Evolutionary conservation across 2,113 vertebrate genomes (phyloP).

Genomic region (Machaerirhynchus nigripectus): DNA sequence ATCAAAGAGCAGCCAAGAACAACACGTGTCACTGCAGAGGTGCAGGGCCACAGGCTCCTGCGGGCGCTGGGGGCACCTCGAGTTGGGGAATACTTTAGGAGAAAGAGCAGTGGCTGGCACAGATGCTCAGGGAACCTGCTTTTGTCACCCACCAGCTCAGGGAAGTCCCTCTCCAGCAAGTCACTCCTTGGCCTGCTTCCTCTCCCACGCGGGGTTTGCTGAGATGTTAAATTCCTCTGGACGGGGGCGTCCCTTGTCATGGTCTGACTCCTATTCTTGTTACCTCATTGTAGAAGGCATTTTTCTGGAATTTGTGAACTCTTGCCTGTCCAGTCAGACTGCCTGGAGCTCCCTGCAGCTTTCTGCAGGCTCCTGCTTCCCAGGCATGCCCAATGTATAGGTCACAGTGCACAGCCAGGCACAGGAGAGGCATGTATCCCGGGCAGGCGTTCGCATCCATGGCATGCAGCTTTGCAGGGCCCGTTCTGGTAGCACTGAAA

Average conservation of each 20-base stretch:
- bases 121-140: background rate
- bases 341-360: background rate
- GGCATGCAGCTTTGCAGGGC: background rate
- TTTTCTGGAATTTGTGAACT: background rate
- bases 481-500: constrained; percentile 44
- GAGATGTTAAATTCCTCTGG: background rate
- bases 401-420: background rate
- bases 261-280: background rate
- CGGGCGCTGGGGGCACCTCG: rapidly evolving
- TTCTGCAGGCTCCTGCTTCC: background rate
- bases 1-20: background rate
- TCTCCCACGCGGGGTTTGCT: background rate
- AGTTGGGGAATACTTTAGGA: background rate
- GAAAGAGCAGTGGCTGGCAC: background rate
- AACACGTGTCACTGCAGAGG: rapidly evolving
- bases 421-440: background rate
- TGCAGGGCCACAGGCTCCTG: rapidly evolving
- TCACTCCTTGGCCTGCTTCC: background rate
- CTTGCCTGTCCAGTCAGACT: background rate
- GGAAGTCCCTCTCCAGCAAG: background rate
- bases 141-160: background rate
- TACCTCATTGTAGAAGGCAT: background rate
- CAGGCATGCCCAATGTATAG: background rate
- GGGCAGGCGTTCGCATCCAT: background rate
- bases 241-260: background rate